Conservation (phyloP, 2,888 invertebrate species). For the Cataglyphis cursor region DNA sequence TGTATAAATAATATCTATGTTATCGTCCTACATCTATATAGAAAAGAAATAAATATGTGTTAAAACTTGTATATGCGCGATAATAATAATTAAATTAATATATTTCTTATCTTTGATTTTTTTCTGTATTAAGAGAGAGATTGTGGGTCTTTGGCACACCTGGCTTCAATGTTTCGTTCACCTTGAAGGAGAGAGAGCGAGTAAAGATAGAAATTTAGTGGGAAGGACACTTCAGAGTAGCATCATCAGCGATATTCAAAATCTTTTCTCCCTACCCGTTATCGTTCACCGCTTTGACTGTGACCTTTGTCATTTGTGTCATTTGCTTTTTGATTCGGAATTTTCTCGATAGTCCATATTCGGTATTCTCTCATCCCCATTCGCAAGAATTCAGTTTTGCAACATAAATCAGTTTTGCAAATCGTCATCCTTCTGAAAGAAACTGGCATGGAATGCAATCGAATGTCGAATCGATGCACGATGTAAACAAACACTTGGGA, state of each 20-base stretch:
- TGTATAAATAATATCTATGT: background rate
- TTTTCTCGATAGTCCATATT: conserved; percentile 79
- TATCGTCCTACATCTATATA: background rate
- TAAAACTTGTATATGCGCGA: background rate
- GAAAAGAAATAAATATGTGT: background rate
- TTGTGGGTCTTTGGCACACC: background rate
- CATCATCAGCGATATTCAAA: conserved; percentile 84
- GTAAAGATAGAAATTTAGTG: conserved; percentile 75
- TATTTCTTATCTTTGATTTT: background rate
- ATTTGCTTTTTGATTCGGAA: conserved; percentile 67
- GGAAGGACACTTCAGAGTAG: conserved; percentile 79
- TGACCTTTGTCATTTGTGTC: conserved; percentile 62
- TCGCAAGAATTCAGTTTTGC: conserved; percentile 14
- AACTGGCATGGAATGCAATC: background rate
- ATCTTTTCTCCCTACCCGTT: conserved; percentile 68
- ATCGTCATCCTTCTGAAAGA: background rate
- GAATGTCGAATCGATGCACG: background rate
- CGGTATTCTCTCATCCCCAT: conserved; percentile 11
- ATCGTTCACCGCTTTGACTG: conserved; percentile 55
- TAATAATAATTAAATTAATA: background rate
- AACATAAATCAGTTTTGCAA: background rate
- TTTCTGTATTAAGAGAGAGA: background rate
- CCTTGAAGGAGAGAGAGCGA: conserved; percentile 55
- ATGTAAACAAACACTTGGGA: background rate
- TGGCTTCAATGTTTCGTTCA: background rate